Evolutionary conservation across 2,113 vertebrate species (phyloP).

Genomic region (Okapia johnstoni): DNA sequence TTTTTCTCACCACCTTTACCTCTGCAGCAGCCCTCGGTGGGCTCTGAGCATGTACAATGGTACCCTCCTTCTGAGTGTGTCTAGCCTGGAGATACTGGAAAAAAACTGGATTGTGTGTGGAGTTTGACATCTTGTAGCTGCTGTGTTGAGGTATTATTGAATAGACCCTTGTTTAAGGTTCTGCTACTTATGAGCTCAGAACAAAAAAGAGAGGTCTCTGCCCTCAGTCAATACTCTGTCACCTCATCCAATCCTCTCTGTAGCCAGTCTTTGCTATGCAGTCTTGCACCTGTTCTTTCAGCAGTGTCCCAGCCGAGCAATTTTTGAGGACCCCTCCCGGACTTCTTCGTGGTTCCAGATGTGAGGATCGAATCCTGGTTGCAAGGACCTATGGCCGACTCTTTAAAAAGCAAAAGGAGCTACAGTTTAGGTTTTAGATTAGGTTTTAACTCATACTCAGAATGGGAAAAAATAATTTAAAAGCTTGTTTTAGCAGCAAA

Average conservation of each 20-base stretch:
- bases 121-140: not conserved
- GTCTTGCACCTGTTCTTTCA: not conserved
- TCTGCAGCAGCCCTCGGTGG: not conserved
- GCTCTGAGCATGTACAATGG: accelerated
- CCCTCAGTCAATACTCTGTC: not conserved
- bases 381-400: not conserved
- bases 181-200: not conserved
- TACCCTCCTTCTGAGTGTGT: not conserved
- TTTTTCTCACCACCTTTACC: not conserved
- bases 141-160: not conserved
- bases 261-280: not conserved
- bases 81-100: not conserved
- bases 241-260: not conserved
- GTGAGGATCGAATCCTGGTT: not conserved
- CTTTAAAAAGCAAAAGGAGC: not conserved
- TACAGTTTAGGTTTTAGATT: not conserved
- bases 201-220: not conserved
- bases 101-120: not conserved
- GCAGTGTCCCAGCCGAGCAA: not conserved
- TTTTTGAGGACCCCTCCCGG: not conserved
- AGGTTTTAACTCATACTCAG: not conserved
- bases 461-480: not conserved
- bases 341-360: not conserved
- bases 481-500: not conserved
- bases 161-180: not conserved